Base-by-base conservation (phyloP, 2,797 vertebrate species). In the Hyperoplus immaculatus region DNA sequence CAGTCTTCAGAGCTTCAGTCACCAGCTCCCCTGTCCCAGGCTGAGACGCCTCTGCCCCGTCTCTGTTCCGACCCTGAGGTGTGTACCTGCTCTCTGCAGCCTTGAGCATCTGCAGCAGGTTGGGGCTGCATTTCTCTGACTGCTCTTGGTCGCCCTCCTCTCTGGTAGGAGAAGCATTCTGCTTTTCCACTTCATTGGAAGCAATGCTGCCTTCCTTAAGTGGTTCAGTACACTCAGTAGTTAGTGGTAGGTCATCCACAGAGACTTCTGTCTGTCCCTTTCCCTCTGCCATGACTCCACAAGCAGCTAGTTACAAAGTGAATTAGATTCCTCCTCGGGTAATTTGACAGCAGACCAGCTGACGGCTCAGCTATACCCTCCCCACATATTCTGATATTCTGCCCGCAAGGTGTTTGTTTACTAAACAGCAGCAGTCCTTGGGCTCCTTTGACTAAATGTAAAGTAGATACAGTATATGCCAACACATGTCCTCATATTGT, bases 51-150 rank as follows among this genome's bases (percentile, higher is more conserved):
- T 82, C 73, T 15, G 8, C 12, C 38, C 12, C 43, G 4, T 82
- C 78, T 79, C 55, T 56, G 54, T 81, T 72, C 55, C 0, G 64
- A 56, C 39, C 6, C 51, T 72, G 82, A 46, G 53, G 9, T 0
- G 61, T 21, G 46, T 81, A 6, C 60, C 89, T 83, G 78, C 46
- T 91, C 79, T 91, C 88, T 15, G 88, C 86, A 0, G 82, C 89
- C 75, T 88, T 88, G 8, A 94, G 78, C 93, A 94, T 94, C 74
- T 85, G 83, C 72, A 89, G 80, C 67, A 93, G 64, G 49, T 92
- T 77, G 0, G 85, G 88, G 75, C 80, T 82, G 63, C 39, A 39
- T 75, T 85, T 91, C 4, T 21, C 41, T 1, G 53, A 13, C 43
- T 64, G 72, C 3, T 79, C 47, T 45, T 68, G 66, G 50, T 11